These are phyloP conservation scores for Agonopterix heracliana DNA, from an alignment of 2,888 invertebrate species.

Conservation along the genomic window DNA sequence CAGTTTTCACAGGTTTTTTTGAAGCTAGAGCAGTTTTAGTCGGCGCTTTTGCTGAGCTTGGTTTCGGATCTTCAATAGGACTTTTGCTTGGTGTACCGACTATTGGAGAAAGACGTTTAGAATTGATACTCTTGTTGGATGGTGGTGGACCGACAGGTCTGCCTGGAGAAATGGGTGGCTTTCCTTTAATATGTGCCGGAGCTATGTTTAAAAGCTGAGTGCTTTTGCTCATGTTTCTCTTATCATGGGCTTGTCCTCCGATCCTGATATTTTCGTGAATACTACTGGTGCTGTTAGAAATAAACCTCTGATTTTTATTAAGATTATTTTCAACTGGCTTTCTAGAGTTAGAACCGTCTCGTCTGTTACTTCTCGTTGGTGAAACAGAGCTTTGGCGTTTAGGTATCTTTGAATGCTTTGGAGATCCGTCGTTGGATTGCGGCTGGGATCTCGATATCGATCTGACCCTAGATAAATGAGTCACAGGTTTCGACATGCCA, in stretches of 20 bases:
- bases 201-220: constrained; percentile 55
- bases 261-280: constrained; percentile 63
- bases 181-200: constrained; percentile 57
- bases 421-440: constrained; percentile 66
- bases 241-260: constrained; percentile 53
- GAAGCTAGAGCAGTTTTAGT: constrained; percentile 42
- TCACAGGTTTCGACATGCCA: constrained; percentile 39
- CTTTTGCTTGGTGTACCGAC: constrained; percentile 71
- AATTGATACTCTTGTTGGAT: constrained; percentile 57
- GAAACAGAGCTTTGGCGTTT: constrained; percentile 66
- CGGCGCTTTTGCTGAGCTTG: constrained; percentile 45
- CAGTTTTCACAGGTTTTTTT: constrained; percentile 48
- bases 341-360: constrained; percentile 32
- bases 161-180: constrained; percentile 68
- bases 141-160: constrained; percentile 62
- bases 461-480: constrained; percentile 52
- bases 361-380: constrained; percentile 41
- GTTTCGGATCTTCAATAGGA: constrained; percentile 55
- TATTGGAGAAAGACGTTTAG: constrained; percentile 68
- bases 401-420: constrained; percentile 68
- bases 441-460: constrained; percentile 61
- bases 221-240: constrained; percentile 56
- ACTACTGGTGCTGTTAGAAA: constrained; percentile 69
- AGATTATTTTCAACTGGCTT: constrained; percentile 42
- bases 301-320: constrained; percentile 52